phyloP scores from a whole-genome alignment of 1,140 invertebrate species.

The Brachionus rotundiformis region DNA sequence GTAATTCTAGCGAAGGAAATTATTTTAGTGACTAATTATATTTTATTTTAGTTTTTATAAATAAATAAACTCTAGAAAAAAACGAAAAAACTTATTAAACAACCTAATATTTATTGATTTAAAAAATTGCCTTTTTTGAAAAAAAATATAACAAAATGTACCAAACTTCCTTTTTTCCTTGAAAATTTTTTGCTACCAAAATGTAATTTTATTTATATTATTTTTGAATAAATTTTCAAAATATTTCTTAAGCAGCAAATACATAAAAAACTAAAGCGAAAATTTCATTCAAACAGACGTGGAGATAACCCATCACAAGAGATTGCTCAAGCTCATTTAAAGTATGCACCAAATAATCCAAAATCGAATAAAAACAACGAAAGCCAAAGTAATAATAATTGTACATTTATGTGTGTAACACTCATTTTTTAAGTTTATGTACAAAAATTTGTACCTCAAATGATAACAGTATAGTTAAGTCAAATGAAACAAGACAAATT shows the following conservation, averaged over 20 bases:
- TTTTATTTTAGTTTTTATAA: too few species aligned
- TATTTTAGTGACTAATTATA: too few species aligned
- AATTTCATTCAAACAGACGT: background rate
- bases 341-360: background rate
- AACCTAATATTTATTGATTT: too few species aligned
- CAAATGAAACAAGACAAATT: background rate
- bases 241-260: background rate
- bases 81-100: too few species aligned
- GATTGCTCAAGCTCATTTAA: background rate
- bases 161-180: too few species aligned
- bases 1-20: too few species aligned
- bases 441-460: background rate
- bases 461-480: background rate
- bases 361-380: background rate
- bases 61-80: too few species aligned
- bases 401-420: constrained; percentile 11
- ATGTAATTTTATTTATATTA: too few species aligned
- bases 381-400: background rate
- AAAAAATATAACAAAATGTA: too few species aligned
- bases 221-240: too few species aligned
- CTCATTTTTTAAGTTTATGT: background rate
- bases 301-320: background rate
- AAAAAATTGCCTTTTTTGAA: too few species aligned
- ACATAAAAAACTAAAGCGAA: background rate
- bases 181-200: too few species aligned